These are phyloP conservation scores for Sebastes variabilis DNA, from an alignment of 2,797 vertebrate genomes.

Conservation along the genomic window DNA sequence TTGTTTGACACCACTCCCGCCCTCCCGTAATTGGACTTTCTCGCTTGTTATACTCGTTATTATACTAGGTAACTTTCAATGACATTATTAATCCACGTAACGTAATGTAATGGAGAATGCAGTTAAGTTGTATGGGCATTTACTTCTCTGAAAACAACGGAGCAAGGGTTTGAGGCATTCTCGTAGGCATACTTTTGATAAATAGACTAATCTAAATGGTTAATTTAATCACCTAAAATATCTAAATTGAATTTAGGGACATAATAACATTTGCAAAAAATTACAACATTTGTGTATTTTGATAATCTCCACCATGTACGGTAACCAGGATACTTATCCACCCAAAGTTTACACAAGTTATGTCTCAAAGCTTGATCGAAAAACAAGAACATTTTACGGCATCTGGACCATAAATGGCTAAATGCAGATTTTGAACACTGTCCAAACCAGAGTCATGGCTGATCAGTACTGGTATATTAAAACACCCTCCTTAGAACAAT, in stretches of 20 bases:
- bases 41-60: too few relatives aligned
- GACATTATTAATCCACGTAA: too few relatives aligned
- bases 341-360: neutral
- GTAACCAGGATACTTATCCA: neutral
- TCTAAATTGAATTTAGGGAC: neutral
- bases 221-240: neutral
- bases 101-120: too few relatives aligned
- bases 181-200: neutral
- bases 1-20: too few relatives aligned
- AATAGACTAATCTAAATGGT: neutral
- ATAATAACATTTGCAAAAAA: neutral
- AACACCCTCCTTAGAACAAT: constrained; percentile 1
- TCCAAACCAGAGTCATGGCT: constrained; percentile 1
- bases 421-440: neutral
- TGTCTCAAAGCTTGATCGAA: neutral
- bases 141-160: neutral
- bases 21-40: too few relatives aligned
- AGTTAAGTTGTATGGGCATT: too few relatives aligned
- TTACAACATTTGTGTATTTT: neutral
- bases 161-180: neutral
- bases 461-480: constrained; percentile 29
- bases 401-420: neutral
- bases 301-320: neutral
- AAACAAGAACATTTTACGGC: neutral
- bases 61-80: too few relatives aligned